Percentiles rank a stretch among this genome's conserved stretches.
Evolutionary conservation across 2,113 vertebrate species (phyloP).

Genomic region (Siphamia tubifer): DNA sequence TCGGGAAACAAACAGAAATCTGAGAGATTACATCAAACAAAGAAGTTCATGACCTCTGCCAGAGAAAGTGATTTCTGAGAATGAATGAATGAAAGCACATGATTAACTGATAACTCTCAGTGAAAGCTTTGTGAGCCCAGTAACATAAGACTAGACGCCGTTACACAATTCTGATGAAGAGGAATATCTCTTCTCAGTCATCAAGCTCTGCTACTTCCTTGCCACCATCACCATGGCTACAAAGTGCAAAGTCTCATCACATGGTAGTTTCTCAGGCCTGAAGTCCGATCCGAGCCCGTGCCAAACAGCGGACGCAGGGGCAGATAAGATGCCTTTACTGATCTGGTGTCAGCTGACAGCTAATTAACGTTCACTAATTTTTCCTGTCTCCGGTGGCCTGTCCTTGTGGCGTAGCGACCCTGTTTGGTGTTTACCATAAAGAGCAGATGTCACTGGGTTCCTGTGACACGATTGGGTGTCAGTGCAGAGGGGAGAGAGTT

Average conservation of each 20-base stretch:
- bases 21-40: not conserved
- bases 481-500: constrained; percentile 41
- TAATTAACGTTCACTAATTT: constrained; percentile 58
- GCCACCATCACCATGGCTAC: constrained; percentile 3
- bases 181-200: not conserved
- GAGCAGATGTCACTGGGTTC: constrained; percentile 47
- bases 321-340: constrained; percentile 16
- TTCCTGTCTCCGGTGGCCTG: constrained; percentile 11
- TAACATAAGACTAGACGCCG: not conserved
- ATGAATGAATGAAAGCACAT: constrained; percentile 1
- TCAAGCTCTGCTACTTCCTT: not conserved
- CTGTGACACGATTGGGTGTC: constrained; percentile 62
- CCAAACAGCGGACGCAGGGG: not conserved
- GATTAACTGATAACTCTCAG: not conserved
- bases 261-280: not conserved
- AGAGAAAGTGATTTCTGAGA: constrained; percentile 6
- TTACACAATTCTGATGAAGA: not conserved
- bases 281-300: constrained; percentile 4
- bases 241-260: constrained; percentile 1
- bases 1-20: not conserved
- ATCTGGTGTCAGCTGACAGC: constrained; percentile 39
- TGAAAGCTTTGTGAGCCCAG: not conserved
- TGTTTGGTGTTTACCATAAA: constrained; percentile 40
- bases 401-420: not conserved
- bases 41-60: not conserved